Evolutionary conservation across 2,888 invertebrate species (phyloP).

Genomic region (Drosophila fulvimacula): DNA sequence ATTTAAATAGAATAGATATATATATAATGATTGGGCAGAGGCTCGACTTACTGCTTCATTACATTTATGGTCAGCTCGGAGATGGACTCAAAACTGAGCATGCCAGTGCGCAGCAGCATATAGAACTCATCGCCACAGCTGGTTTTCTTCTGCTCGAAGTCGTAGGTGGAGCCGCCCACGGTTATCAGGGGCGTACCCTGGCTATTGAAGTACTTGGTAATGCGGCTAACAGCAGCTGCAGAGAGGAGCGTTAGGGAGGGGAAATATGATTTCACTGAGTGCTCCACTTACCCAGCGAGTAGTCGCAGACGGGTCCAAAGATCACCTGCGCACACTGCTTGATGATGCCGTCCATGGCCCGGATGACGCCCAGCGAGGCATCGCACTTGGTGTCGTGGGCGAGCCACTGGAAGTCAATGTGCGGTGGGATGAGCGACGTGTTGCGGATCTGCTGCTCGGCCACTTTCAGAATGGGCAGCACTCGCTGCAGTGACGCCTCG

Average conservation of each 20-base stretch:
- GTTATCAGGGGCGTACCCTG: conserved; percentile 91
- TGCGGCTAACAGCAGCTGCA: conserved; percentile 92
- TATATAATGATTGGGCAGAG: too few species aligned
- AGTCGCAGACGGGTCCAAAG: conserved; percentile 93
- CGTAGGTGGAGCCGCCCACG: conserved; percentile 92
- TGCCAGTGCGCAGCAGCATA: conserved; percentile 91
- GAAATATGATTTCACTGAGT: neutral
- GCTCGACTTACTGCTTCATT: conserved; percentile 88
- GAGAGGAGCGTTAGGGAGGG: neutral
- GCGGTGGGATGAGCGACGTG: conserved; percentile 86
- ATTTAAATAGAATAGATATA: too few species aligned
- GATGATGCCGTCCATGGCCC: conserved; percentile 89
- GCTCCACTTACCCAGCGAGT: conserved; percentile 89
- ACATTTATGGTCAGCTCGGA: conserved; percentile 89
- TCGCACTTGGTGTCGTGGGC: conserved; percentile 90
- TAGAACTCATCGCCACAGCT: conserved; percentile 91
- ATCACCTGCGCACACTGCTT: conserved; percentile 91
- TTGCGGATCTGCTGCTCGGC: conserved; percentile 87
- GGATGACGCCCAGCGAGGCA: conserved; percentile 89
- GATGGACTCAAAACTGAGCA: conserved; percentile 90
- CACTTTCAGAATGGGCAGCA: conserved; percentile 87
- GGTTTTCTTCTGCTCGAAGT: conserved; percentile 90
- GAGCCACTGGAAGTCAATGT: conserved; percentile 87
- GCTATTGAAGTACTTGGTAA: conserved; percentile 90
- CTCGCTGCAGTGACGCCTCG: conserved; percentile 87